phyloP scores from a whole-genome alignment of 2,113 vertebrate genomes.

The Circaetus cinerascens region DNA sequence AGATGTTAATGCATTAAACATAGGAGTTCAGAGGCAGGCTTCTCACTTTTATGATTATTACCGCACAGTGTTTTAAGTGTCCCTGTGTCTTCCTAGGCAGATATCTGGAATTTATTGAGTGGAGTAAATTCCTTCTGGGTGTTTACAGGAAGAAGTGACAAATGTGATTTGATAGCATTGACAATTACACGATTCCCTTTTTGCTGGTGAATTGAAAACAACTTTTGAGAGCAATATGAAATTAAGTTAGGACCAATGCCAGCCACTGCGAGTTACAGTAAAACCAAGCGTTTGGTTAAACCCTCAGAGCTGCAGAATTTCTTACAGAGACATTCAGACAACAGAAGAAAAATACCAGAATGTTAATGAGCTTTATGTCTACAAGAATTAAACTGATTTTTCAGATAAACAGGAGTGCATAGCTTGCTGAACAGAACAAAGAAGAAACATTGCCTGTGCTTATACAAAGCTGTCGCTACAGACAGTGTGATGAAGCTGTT shows the following conservation, averaged over 20 bases:
- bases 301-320: not conserved
- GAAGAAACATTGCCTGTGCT: not conserved
- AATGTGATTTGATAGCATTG: slow-evolving; percentile 17
- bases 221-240: not conserved
- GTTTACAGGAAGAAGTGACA: slow-evolving; percentile 24
- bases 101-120: slow-evolving; percentile 31
- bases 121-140: slow-evolving; percentile 22
- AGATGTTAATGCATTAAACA: slow-evolving; percentile 5
- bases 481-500: not conserved
- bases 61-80: not conserved
- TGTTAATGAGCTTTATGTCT: not conserved
- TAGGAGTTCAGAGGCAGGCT: not conserved
- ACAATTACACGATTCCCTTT: not conserved
- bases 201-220: not conserved
- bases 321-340: not conserved
- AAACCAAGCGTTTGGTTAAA: not conserved
- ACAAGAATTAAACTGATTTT: not conserved
- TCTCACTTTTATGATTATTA: slow-evolving; percentile 7
- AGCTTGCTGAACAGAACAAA: not conserved
- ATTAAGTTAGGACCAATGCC: not conserved
- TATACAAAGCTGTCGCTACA: not conserved
- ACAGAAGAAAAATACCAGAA: not conserved
- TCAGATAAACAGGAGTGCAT: not conserved
- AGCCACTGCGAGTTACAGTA: not conserved
- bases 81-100: not conserved